These are phyloP conservation scores for Pseudomyrmex cubaensis DNA, from an alignment of 1,140 invertebrate species.

Conservation along the genomic window DNA sequence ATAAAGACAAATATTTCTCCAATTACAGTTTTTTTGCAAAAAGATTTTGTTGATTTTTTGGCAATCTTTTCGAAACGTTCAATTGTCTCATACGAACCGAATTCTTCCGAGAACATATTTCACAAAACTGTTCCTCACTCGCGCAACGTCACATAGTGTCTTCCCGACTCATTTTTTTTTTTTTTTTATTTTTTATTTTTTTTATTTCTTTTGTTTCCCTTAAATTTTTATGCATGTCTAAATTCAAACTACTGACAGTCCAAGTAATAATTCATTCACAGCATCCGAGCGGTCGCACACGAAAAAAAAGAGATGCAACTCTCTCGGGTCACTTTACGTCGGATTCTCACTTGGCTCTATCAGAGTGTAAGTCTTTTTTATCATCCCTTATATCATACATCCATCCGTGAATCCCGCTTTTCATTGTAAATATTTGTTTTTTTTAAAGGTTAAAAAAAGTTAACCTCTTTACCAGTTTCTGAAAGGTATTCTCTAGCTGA, in stretches of 20 bases:
- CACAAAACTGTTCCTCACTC: conserved; percentile 54
- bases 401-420: conserved; percentile 52
- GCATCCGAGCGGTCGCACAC: conserved; percentile 54
- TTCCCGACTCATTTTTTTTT: conserved; percentile 34
- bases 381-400: conserved; percentile 21
- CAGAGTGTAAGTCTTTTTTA: neutral
- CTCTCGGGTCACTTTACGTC: conserved; percentile 41
- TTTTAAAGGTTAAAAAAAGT: conserved; percentile 67
- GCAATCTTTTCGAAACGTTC: conserved; percentile 12
- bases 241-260: conserved; percentile 53
- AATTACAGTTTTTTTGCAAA: conserved; percentile 27
- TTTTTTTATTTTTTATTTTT: conserved; percentile 1
- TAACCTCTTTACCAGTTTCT: conserved; percentile 74
- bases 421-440: conserved; percentile 1
- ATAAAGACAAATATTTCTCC: conserved; percentile 61
- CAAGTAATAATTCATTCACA: conserved; percentile 42
- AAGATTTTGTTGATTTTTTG: conserved; percentile 39
- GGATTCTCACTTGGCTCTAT: conserved; percentile 43
- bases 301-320: conserved; percentile 30
- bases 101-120: conserved; percentile 64
- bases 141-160: conserved; percentile 59
- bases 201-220: no score
- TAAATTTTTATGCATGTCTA: conserved; percentile 45
- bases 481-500: conserved; percentile 78
- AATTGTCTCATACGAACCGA: conserved; percentile 40